Percentiles rank a stretch among this genome's conserved stretches.
phyloP scores from a whole-genome alignment of 1,140 invertebrate genomes.

The Caerostris extrusa region DNA sequence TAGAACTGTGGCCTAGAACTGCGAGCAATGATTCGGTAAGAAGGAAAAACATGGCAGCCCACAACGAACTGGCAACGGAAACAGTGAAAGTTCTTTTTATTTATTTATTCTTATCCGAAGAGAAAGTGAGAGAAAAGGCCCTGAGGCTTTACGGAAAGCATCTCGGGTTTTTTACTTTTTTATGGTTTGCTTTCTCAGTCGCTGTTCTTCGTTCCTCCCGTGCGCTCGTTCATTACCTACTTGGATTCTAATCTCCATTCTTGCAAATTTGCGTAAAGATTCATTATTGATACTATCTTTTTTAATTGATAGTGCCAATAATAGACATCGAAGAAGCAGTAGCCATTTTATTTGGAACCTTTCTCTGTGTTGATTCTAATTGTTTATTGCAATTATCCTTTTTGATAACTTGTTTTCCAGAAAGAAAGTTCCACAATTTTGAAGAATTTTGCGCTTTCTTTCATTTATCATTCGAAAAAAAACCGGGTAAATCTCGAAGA shows the following conservation, averaged over 20 bases:
- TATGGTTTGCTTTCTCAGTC: slow-evolving; percentile 30
- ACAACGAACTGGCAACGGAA: neutral
- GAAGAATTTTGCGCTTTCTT: neutral
- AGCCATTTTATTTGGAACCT: neutral
- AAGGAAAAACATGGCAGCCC: slow-evolving; percentile 35
- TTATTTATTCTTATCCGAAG: neutral
- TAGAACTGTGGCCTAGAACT: slow-evolving; percentile 65
- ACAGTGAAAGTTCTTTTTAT: slow-evolving; percentile 53
- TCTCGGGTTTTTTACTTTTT: slow-evolving; percentile 54
- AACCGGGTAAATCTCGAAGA: slow-evolving; percentile 23
- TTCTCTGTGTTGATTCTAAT: neutral
- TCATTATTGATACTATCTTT: neutral
- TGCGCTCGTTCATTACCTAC: slow-evolving; percentile 53
- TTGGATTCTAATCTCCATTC: neutral
- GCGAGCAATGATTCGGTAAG: slow-evolving; percentile 57
- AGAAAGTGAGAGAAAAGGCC: slow-evolving; percentile 56
- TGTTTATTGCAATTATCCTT: too few relatives aligned
- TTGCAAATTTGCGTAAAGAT: neutral
- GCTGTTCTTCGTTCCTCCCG: slow-evolving; percentile 7
- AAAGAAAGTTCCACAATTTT: too few relatives aligned
- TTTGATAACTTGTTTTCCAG: too few relatives aligned
- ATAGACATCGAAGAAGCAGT: neutral
- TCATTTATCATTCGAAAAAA: neutral
- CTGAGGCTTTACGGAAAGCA: slow-evolving; percentile 56
- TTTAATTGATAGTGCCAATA: neutral